These are phyloP conservation scores for Arrhopalites spinosus DNA, from an alignment of 2,888 invertebrate species.

Conservation along the genomic window DNA sequence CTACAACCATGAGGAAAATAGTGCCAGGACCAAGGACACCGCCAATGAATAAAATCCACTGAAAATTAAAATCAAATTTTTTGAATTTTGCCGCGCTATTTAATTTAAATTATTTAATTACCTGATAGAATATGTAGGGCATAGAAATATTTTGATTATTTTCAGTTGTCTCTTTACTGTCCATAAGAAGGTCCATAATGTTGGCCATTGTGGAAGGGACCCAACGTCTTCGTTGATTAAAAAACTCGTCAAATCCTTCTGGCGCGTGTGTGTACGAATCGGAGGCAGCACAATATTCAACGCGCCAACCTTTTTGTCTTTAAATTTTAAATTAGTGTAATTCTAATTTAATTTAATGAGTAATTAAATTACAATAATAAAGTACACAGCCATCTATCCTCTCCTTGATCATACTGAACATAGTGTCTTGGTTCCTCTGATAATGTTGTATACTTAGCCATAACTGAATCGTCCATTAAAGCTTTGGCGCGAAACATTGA, in stretches of 20 bases:
- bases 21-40: slow-evolving; percentile 80
- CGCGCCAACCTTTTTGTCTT: slow-evolving; percentile 63
- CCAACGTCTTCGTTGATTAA: slow-evolving; percentile 65
- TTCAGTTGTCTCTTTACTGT: slow-evolving; percentile 61
- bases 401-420: slow-evolving; percentile 70
- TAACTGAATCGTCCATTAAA: slow-evolving; percentile 65
- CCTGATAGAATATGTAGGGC: slow-evolving; percentile 59
- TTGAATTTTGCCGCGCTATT: background rate
- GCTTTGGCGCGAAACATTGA: slow-evolving; percentile 64
- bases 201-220: slow-evolving; percentile 67
- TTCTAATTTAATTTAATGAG: no score
- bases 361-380: no score
- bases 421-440: slow-evolving; percentile 87
- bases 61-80: background rate
- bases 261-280: slow-evolving; percentile 62
- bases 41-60: slow-evolving; percentile 58
- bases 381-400: slow-evolving; percentile 65
- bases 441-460: slow-evolving; percentile 64
- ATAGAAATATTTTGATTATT: slow-evolving; percentile 64
- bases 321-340: no score
- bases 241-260: slow-evolving; percentile 65
- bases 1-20: slow-evolving; percentile 81
- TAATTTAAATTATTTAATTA: slow-evolving; percentile 20
- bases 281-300: slow-evolving; percentile 62
- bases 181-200: slow-evolving; percentile 63